phyloP scores from a whole-genome alignment of 2,888 invertebrate genomes.

The Atethmia centrago region DNA sequence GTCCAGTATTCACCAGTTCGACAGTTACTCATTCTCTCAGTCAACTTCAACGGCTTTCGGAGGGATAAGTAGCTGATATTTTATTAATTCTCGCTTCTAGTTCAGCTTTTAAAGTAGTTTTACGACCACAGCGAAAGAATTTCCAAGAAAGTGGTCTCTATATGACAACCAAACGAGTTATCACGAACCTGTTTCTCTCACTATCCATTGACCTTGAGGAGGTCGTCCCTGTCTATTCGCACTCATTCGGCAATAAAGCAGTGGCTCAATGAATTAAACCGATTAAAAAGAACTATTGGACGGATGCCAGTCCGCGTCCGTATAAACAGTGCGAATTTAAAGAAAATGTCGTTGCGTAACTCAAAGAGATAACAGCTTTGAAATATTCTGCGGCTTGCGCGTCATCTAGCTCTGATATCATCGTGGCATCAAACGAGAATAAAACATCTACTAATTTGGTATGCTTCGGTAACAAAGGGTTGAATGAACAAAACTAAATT shows the following conservation, averaged over 20 bases:
- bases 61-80: constrained; percentile 19
- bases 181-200: constrained; percentile 69
- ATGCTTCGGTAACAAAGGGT: constrained; percentile 20
- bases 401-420: constrained; percentile 57
- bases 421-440: constrained; percentile 43
- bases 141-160: constrained; percentile 67
- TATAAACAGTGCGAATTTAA: constrained; percentile 88
- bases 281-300: constrained; percentile 89
- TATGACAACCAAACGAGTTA: constrained; percentile 66
- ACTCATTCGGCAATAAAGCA: constrained; percentile 84
- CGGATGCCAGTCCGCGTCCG: constrained; percentile 83
- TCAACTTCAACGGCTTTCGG: background rate
- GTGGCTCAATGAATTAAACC: constrained; percentile 88
- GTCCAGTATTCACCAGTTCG: background rate
- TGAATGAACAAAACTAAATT: constrained; percentile 24
- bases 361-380: constrained; percentile 67
- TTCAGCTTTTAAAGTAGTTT: constrained; percentile 20
- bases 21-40: background rate
- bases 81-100: constrained; percentile 11
- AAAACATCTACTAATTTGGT: constrained; percentile 50
- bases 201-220: constrained; percentile 83
- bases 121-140: constrained; percentile 44
- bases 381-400: constrained; percentile 61
- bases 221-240: constrained; percentile 84
- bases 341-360: constrained; percentile 87